phyloP scores from a whole-genome alignment of 2,888 invertebrate species.

The Drosophila mulleri region DNA sequence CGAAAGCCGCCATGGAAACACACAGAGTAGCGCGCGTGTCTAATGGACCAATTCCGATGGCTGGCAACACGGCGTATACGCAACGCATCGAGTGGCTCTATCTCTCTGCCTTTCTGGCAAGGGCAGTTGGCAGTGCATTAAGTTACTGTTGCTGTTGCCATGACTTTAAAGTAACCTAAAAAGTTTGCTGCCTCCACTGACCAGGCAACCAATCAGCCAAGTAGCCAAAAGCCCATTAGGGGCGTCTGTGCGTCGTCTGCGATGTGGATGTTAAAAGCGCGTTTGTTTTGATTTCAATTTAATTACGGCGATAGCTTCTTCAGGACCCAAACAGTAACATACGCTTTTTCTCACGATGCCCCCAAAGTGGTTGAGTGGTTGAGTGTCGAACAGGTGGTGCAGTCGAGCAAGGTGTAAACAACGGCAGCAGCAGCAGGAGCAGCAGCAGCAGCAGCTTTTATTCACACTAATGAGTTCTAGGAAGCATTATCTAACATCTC shows the following conservation, averaged over 20 bases:
- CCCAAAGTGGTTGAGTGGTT: background rate
- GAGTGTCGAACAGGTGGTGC: slow-evolving; percentile 18
- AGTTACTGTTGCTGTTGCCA: slow-evolving; percentile 50
- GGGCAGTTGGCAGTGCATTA: slow-evolving; percentile 44
- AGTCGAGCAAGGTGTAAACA: slow-evolving; percentile 44
- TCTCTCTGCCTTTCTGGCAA: background rate
- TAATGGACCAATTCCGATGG: slow-evolving; percentile 62
- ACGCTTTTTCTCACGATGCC: slow-evolving; percentile 60
- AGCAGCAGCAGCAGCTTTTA: slow-evolving; percentile 31
- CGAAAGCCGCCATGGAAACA: slow-evolving; percentile 23
- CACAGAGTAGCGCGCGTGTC: slow-evolving; percentile 48
- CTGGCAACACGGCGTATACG: slow-evolving; percentile 45
- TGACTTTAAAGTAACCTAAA: slow-evolving; percentile 25
- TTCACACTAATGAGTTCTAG: slow-evolving; percentile 60
- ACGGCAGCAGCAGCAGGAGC: slow-evolving; percentile 27
- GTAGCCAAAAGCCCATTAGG: slow-evolving; percentile 22
- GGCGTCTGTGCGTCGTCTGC: slow-evolving; percentile 43
- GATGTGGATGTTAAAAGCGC: background rate
- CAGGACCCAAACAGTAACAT: slow-evolving; percentile 29
- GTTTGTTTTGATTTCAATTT: slow-evolving; percentile 46
- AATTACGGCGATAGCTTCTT: slow-evolving; percentile 43
- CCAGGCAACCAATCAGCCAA: slow-evolving; percentile 1
- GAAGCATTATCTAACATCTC: slow-evolving; percentile 50
- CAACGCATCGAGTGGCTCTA: slow-evolving; percentile 24
- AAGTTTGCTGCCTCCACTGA: slow-evolving; percentile 17